These are phyloP conservation scores for Pandion haliaetus DNA, from an alignment of 2,113 vertebrate genomes.

Conservation along the genomic window DNA sequence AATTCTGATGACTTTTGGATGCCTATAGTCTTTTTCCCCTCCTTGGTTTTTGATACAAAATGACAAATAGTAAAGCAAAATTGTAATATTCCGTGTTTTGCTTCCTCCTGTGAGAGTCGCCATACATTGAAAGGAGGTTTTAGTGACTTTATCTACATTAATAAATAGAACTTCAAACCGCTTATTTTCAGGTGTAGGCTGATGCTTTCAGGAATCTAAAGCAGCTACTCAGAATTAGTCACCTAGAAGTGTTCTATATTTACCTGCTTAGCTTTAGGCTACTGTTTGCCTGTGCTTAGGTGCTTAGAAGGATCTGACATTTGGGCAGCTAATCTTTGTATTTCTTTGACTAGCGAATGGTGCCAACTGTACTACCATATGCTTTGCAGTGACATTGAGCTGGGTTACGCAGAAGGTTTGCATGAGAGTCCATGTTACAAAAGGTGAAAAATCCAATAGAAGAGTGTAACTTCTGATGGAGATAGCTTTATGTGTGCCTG, in stretches of 20 bases:
- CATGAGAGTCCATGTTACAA: background rate
- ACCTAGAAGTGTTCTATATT: background rate
- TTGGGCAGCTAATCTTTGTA: background rate
- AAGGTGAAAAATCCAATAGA: background rate
- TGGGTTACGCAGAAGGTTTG: background rate
- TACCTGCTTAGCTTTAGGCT: background rate
- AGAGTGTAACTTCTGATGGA: background rate
- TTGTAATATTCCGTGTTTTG: background rate
- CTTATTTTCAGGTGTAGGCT: background rate
- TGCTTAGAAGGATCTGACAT: background rate
- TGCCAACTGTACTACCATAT: background rate
- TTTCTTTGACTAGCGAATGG: background rate
- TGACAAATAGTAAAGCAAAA: background rate
- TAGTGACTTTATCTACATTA: background rate
- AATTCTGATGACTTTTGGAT: background rate
- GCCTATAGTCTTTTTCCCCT: rapidly evolving
- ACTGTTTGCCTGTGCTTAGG: background rate
- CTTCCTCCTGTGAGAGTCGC: background rate
- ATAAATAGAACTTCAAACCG: background rate
- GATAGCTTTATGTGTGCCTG: background rate
- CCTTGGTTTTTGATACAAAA: background rate
- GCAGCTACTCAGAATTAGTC: background rate
- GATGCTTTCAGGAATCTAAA: background rate
- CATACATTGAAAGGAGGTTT: background rate
- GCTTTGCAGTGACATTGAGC: background rate